Evolutionary conservation across 2,888 invertebrate genomes (phyloP), one percentile per base, ranked within the genome.

Genomic region (Lepidonotus clava): DNA sequence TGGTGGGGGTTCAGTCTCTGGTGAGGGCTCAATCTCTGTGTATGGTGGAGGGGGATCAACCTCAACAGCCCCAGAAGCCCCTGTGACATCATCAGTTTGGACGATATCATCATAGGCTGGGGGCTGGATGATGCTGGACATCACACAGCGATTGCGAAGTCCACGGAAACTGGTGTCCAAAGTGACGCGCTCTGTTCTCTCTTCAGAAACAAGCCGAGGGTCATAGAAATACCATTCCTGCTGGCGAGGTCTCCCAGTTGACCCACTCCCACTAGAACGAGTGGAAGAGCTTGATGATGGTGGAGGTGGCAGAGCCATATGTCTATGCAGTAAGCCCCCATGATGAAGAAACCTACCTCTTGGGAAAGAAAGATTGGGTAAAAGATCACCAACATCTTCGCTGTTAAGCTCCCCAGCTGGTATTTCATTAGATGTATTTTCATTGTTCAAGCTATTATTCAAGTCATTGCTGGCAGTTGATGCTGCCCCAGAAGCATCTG

Each of bases 151-250:
- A n/a, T 83, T 83, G 28, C 56, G 83, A 11, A 83, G 24, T 0
- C 83, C 83, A 2, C 83, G 11, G 21, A 56, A 83, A 36, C 56
- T 83, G 11, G 83, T 83, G 56, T 83, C 83, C n/a, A 83, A 36
- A 1, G 83, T 83, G 1, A 83, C 56, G 1, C 83, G 83, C 36
- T 83, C 34, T 11, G 83, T 56, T 38, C 83, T 32, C 11, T 51
- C 24, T 6, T 56, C 83, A 36, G 83, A 32, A 1, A 83, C 83
- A 1, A 83, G 83, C 1, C 83, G 53, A 1, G 83, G 83, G 61
- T 83, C 83, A 34, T 83, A 83, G 38, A 83, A 56, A 21, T 83
- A 83, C 83, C 83, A 83, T 18, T 83, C 61, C 34, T 83, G 83
- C 14, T 56, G 83, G 1, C 38, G 61, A 21, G 34, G 61, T 14